These are phyloP conservation scores for Cryptocephalus moraei DNA, from an alignment of 2,888 invertebrate species.

Conservation along the genomic window DNA sequence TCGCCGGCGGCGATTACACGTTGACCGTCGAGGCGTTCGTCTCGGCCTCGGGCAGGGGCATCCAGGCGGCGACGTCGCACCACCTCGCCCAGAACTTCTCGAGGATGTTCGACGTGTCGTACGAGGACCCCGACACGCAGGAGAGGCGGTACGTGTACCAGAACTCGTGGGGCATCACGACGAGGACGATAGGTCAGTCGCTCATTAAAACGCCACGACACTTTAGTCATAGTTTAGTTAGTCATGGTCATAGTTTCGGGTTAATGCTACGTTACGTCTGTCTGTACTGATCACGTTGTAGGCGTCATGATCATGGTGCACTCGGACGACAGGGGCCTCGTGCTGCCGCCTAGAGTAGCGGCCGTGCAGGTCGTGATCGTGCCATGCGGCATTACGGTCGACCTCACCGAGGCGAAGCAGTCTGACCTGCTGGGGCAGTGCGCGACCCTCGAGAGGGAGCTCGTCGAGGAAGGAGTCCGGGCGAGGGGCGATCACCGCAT, in stretches of 20 bases:
- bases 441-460: conserved; percentile 52
- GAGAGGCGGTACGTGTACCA: conserved; percentile 85
- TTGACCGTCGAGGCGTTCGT: conserved; percentile 96
- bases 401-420: conserved; percentile 61
- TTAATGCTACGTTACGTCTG: no score
- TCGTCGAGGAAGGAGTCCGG: conserved; percentile 55
- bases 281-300: no score
- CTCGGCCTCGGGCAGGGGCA: conserved; percentile 85
- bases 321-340: conserved; percentile 92
- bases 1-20: conserved; percentile 96
- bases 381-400: conserved; percentile 91
- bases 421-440: conserved; percentile 60
- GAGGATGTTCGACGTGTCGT: conserved; percentile 97
- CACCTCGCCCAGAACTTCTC: conserved; percentile 99
- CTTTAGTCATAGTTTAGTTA: no score
- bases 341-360: conserved; percentile 90
- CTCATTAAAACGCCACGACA: no score
- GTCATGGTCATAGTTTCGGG: no score
- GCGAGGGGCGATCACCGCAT: conserved; percentile 82
- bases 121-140: conserved; percentile 86
- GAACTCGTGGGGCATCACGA: conserved; percentile 98
- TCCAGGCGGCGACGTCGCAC: conserved; percentile 96
- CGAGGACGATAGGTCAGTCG: conserved; percentile 75
- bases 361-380: conserved; percentile 80
- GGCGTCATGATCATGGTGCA: conserved; percentile 88